These are phyloP conservation scores for Enteromius mattozi DNA, from an alignment of 2,797 vertebrate genomes.

Conservation along the genomic window DNA sequence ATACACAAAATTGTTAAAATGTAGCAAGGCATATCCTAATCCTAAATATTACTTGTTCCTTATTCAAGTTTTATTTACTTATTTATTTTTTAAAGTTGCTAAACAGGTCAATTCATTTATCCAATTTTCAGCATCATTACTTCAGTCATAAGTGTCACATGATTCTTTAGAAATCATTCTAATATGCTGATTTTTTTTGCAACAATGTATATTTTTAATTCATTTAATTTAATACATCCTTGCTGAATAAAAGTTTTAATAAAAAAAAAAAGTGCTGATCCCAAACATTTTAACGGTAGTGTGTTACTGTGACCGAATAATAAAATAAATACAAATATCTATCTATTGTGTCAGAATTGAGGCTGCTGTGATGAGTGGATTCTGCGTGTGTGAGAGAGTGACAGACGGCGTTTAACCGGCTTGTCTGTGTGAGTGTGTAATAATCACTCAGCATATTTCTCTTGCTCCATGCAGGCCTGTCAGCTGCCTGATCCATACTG, in stretches of 20 bases:
- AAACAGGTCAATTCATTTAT: not conserved
- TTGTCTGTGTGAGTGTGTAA: slow-evolving; percentile 33
- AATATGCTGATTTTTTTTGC: not conserved
- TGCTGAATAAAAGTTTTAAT: too few species aligned
- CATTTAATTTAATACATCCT: too few species aligned
- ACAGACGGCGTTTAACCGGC: slow-evolving; percentile 20
- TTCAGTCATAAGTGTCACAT: not conserved
- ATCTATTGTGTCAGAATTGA: not conserved
- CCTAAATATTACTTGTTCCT: not conserved
- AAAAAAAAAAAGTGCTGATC: not conserved
- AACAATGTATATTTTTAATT: not conserved
- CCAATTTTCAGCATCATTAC: not conserved
- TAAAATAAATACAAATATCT: slow-evolving; percentile 20
- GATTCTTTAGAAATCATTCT: not conserved
- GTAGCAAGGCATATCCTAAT: not conserved
- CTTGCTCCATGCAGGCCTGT: slow-evolving; percentile 38
- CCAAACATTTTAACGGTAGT: not conserved
- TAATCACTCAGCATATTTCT: slow-evolving; percentile 47
- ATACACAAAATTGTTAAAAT: not conserved
- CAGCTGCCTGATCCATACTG: slow-evolving; percentile 48
- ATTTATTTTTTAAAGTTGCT: too few species aligned
- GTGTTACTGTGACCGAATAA: not conserved
- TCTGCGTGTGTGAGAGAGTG: slow-evolving; percentile 5
- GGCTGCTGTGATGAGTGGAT: slow-evolving; percentile 22
- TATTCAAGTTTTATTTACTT: too few species aligned